Base-by-base conservation (phyloP, 2,797 vertebrate genomes). In the Sebastes vulpes region DNA sequence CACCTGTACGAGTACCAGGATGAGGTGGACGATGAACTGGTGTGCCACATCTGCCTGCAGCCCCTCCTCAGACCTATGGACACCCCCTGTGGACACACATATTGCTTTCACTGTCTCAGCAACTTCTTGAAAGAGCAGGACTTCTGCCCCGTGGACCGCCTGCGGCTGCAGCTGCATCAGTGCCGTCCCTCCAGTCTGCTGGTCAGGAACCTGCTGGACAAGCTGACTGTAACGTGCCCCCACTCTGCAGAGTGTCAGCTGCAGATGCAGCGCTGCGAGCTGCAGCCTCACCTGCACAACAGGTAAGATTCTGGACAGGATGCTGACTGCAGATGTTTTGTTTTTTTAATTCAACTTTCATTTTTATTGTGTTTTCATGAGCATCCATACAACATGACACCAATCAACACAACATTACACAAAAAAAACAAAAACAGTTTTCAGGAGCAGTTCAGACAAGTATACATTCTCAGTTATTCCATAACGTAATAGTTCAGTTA, bases 11-110 rank as follows among this genome's bases (percentile, higher is more conserved):
- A 98, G 92, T 99, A 98, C 93, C 96, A 96, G 87, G 97, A 98
- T 1, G 97, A 99, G 31, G 98, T 98, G 91, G 98, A 99, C 0
- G 97, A 99, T 11, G 98, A 98, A 77, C 93, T 99, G 80, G 93
- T 97, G 68, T 99, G 98, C 86, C 98, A 98, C 90, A 99, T 98
- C 87, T 99, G 98, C 83, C 96, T 99, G 75, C 97, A 98, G 94
- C 97, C 98, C 1, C 91, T 99, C 60, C 95, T 98, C 75, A 96
- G 94, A 73, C 98, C 98, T 1, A 97, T 98, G 97, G 98, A 99
- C 93, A 99, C 98, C 0, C 98, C 98, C 0, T 99, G 98, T 2
- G 97, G 97, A 1, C 98, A 99, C 89, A 99, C 97, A 0, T 98
- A 98, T 79, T 99, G 97, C 92, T 97, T 96, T 86, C 95, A 95